Evolutionary conservation across 2,888 invertebrate species (phyloP).

Genomic region (Brenthis daphne): DNA sequence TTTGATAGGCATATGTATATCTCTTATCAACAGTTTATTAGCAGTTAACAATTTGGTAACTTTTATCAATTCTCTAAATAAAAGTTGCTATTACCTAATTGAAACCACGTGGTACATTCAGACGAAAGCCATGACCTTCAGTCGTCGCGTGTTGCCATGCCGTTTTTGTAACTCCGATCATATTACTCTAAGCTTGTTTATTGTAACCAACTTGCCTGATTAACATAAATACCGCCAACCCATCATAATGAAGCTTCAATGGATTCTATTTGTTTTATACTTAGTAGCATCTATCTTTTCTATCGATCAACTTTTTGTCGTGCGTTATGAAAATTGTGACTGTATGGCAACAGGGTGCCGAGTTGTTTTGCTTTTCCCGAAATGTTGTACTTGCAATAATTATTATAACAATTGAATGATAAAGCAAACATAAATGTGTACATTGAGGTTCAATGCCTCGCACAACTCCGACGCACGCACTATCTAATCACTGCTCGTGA

Average conservation of each 20-base stretch:
- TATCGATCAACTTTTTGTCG: no score
- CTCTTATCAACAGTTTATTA: constrained; percentile 5
- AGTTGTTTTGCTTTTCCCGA: no score
- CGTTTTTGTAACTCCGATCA: constrained; percentile 36
- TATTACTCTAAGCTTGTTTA: constrained; percentile 36
- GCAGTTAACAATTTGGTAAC: constrained; percentile 9
- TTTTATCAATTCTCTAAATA: constrained; percentile 7
- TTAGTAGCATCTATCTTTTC: no score
- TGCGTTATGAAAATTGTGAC: no score
- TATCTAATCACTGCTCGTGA: constrained; percentile 42
- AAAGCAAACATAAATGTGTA: constrained; percentile 28
- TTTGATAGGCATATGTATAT: background rate
- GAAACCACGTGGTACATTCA: constrained; percentile 28
- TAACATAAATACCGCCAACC: background rate
- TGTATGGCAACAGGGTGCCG: no score
- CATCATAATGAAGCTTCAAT: background rate
- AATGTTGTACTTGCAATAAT: no score
- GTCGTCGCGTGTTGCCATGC: constrained; percentile 52
- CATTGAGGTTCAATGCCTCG: constrained; percentile 36
- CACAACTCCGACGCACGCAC: constrained; percentile 28
- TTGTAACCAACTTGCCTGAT: background rate
- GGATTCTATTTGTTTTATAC: background rate
- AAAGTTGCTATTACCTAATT: constrained; percentile 12
- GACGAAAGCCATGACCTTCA: constrained; percentile 37
- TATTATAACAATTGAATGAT: constrained; percentile 3